These are phyloP conservation scores for Trogon melanurus DNA, from an alignment of 2,113 vertebrate genomes.

Conservation along the genomic window DNA sequence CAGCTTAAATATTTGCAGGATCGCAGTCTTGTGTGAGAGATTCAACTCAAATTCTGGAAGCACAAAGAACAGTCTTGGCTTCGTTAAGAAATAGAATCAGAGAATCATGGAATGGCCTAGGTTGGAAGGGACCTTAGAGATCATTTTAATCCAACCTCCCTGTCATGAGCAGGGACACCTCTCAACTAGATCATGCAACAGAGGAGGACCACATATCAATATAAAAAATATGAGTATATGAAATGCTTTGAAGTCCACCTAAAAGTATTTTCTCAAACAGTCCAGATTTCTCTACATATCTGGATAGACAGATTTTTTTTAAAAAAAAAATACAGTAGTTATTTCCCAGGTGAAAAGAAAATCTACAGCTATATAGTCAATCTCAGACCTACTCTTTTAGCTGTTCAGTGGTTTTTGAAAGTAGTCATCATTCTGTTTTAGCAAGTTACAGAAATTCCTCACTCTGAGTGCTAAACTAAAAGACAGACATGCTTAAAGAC, in stretches of 20 bases:
- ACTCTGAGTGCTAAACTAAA: constrained; percentile 5
- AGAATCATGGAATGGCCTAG: too few relatives aligned
- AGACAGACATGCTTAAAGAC: background rate
- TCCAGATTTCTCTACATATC: background rate
- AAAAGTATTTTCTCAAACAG: background rate
- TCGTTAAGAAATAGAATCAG: background rate
- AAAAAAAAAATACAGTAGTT: background rate
- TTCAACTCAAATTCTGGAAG: background rate
- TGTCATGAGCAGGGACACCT: too few relatives aligned
- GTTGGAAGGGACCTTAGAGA: too few relatives aligned
- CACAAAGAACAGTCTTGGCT: background rate
- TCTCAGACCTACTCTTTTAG: background rate
- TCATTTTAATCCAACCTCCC: too few relatives aligned
- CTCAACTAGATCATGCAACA: too few relatives aligned
- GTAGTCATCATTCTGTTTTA: background rate
- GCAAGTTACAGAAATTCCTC: background rate
- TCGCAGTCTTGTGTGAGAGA: background rate
- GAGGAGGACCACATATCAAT: background rate
- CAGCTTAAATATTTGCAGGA: background rate
- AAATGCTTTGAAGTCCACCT: background rate
- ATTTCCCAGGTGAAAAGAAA: background rate
- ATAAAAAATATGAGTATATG: background rate
- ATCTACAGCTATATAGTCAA: background rate
- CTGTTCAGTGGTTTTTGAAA: constrained; percentile 1
- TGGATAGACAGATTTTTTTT: background rate